Conservation (phyloP, 1,140 invertebrate genomes). For the Leptinotarsa lineolata region DNA sequence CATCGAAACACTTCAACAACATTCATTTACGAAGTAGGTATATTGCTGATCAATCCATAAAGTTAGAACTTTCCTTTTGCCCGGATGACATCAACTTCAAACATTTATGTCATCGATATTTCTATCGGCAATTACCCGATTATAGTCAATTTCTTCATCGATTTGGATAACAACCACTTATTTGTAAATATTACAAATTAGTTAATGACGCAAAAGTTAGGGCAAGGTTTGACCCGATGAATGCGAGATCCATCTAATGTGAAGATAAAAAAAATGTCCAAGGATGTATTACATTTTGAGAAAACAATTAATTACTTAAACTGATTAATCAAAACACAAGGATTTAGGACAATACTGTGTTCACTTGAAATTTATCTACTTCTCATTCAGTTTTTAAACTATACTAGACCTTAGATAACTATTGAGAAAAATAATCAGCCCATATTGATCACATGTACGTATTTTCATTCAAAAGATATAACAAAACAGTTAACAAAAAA, state of each 20-base stretch:
- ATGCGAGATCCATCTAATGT: not conserved
- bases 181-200: conserved; percentile 9
- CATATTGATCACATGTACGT: too few species aligned
- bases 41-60: not conserved
- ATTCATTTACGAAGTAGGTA: not conserved
- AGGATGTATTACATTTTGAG: not conserved
- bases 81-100: conserved; percentile 5
- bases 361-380: too few species aligned
- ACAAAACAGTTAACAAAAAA: too few species aligned
- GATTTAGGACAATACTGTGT: too few species aligned
- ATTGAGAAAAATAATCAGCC: too few species aligned
- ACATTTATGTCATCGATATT: conserved; percentile 8
- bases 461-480: too few species aligned
- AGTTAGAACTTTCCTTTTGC: not conserved
- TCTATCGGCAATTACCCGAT: not conserved
- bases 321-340: too few species aligned
- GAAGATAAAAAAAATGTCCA: not conserved
- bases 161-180: not conserved
- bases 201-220: not conserved
- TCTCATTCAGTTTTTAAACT: too few species aligned
- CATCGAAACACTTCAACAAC: not conserved
- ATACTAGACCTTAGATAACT: too few species aligned
- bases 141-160: not conserved
- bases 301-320: too few species aligned
- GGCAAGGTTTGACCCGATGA: not conserved